These are phyloP conservation scores for Suricata suricatta DNA, from an alignment of 2,113 vertebrate genomes.

Conservation along the genomic window DNA sequence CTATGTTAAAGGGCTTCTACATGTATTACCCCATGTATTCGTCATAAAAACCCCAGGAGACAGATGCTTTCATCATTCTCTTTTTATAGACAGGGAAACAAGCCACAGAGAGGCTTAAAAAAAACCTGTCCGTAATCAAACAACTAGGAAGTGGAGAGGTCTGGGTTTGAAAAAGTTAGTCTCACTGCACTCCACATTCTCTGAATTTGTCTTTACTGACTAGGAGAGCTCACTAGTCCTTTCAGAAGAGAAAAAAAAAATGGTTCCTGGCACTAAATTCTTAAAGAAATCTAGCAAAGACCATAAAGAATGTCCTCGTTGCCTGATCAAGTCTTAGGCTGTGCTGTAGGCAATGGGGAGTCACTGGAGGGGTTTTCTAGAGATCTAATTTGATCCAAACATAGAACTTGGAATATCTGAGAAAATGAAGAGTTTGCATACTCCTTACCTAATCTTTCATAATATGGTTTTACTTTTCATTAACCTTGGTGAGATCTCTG, in stretches of 20 bases:
- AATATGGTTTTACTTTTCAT: not conserved
- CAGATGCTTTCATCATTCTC: not conserved
- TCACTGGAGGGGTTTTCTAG: not conserved
- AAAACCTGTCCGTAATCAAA: not conserved
- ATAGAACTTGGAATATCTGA: not conserved
- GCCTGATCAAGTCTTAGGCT: not conserved
- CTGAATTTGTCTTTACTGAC: not conserved
- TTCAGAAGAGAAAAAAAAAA: not conserved
- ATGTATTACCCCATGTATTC: not conserved
- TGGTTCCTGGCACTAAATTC: not conserved
- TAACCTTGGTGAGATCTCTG: not conserved
- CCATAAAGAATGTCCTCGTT: not conserved
- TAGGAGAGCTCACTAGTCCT: not conserved
- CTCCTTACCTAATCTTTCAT: not conserved
- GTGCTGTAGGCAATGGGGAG: not conserved
- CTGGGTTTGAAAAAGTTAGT: not conserved
- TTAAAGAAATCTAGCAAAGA: slow-evolving; percentile 18
- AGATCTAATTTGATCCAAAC: not conserved
- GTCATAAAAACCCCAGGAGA: not conserved
- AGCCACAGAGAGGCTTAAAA: not conserved
- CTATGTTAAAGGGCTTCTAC: not conserved
- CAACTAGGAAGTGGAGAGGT: not conserved
- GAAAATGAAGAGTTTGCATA: not conserved
- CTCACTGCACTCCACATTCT: not conserved
- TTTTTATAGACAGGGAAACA: not conserved